phyloP scores from a whole-genome alignment of 2,113 vertebrate genomes.

The Lepisosteus oculatus region DNA sequence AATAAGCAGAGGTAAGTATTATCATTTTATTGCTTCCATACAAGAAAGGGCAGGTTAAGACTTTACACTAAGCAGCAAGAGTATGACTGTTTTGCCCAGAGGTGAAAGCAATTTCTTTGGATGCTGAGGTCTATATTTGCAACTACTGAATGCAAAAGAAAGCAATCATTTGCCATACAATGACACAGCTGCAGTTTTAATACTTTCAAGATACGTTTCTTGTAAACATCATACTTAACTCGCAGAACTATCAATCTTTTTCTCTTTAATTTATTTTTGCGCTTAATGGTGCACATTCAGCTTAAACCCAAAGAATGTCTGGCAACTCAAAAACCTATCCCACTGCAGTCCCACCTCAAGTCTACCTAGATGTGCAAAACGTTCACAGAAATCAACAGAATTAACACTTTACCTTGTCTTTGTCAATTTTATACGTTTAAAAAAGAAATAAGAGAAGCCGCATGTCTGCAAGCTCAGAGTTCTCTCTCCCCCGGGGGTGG shows the following conservation, averaged over 20 bases:
- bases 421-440: no score
- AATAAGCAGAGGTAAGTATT: conserved; percentile 61
- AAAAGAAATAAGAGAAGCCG: no score
- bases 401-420: no score
- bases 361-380: no score
- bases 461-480: no score
- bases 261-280: neutral
- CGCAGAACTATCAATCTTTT: neutral
- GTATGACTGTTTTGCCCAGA: conserved; percentile 34
- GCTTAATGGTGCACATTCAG: neutral
- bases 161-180: neutral
- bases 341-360: no score
- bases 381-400: no score
- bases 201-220: neutral
- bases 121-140: neutral
- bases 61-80: conserved; percentile 29
- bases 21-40: conserved; percentile 57
- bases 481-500: no score
- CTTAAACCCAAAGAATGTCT: no score
- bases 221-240: conserved; percentile 1
- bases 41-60: conserved; percentile 49
- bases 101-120: conserved; percentile 15
- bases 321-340: no score
- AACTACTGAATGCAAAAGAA: neutral
- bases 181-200: neutral